phyloP scores from a whole-genome alignment of 2,113 vertebrate genomes.

The Poeciliopsis prolifica region DNA sequence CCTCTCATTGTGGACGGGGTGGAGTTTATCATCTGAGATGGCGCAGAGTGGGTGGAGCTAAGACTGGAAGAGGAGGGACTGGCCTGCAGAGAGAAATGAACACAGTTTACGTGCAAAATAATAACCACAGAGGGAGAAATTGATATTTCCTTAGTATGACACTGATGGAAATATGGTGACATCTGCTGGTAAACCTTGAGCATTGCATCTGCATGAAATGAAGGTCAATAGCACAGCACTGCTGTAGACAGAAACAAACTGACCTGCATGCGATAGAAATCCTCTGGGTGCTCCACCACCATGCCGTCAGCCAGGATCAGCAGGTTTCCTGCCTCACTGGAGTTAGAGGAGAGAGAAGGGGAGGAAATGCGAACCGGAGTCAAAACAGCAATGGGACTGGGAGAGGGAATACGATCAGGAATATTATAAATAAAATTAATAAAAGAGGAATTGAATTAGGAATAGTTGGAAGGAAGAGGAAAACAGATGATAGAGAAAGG shows the following conservation, averaged over 20 bases:
- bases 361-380: conserved; percentile 90
- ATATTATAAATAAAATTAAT: background rate
- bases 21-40: conserved; percentile 95
- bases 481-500: background rate
- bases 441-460: background rate
- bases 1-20: conserved; percentile 92
- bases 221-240: too few species aligned
- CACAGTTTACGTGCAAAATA: background rate
- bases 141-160: too few species aligned
- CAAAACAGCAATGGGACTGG: conserved; percentile 76
- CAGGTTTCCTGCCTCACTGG: conserved; percentile 90
- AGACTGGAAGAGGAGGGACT: conserved; percentile 96
- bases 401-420: background rate
- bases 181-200: too few species aligned
- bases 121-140: background rate
- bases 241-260: conserved; percentile 2
- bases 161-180: too few species aligned
- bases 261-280: conserved; percentile 97
- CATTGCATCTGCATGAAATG: too few species aligned
- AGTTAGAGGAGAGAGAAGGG: conserved; percentile 90
- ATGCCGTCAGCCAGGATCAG: conserved; percentile 89
- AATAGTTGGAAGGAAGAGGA: background rate
- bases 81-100: conserved; percentile 77
- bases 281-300: conserved; percentile 89
- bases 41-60: conserved; percentile 96